These are phyloP conservation scores for Ischnura elegans DNA, from an alignment of 2,888 invertebrate genomes.

Conservation along the genomic window DNA sequence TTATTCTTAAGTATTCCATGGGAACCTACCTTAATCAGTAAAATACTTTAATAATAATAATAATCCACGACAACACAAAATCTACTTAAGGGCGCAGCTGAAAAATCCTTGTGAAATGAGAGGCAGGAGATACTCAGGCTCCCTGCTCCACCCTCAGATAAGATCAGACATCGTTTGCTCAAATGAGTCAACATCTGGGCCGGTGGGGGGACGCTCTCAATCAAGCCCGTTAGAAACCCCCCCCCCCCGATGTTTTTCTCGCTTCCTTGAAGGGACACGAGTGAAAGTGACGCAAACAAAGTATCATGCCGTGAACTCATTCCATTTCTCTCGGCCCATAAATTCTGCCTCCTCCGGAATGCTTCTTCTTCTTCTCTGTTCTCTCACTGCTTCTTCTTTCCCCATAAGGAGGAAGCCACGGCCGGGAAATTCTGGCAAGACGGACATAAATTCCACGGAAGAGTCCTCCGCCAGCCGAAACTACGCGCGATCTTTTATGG, in stretches of 20 bases:
- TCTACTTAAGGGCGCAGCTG: too few species aligned
- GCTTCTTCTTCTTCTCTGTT: not conserved
- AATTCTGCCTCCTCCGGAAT: not conserved
- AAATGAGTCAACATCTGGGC: not conserved
- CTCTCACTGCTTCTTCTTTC: too few species aligned
- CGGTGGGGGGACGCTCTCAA: not conserved
- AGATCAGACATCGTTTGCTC: not conserved
- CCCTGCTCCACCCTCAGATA: not conserved
- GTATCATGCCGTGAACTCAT: slow-evolving; percentile 15
- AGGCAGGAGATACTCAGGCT: not conserved
- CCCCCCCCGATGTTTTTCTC: not conserved
- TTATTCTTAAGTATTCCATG: too few species aligned
- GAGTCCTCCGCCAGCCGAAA: too few species aligned
- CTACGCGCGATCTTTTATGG: slow-evolving; percentile 29
- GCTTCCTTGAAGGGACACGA: not conserved
- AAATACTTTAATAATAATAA: too few species aligned
- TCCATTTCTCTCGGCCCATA: slow-evolving; percentile 21
- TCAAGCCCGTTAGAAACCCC: not conserved
- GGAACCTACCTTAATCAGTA: too few species aligned
- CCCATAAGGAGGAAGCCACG: too few species aligned
- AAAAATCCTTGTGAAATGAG: too few species aligned
- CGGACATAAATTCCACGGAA: slow-evolving; percentile 35
- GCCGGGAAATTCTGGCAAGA: not conserved
- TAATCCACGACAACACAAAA: too few species aligned
- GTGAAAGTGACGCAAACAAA: slow-evolving; percentile 32